Percentiles rank a stretch among this genome's conserved stretches.
Conservation (phyloP, 2,113 vertebrate genomes). For the Asarcornis scutulata region DNA sequence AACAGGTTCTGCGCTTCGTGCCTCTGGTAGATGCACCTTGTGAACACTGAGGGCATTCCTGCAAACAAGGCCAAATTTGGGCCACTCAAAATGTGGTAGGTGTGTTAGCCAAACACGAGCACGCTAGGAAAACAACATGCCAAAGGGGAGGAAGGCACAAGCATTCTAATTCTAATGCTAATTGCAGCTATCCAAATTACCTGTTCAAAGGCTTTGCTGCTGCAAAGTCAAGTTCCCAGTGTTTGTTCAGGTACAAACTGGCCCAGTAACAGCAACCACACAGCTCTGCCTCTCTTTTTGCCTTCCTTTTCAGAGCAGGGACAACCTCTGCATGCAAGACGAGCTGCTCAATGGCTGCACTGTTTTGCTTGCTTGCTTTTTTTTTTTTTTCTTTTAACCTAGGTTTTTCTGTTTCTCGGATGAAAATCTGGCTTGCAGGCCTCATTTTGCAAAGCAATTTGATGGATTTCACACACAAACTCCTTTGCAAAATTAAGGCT, state of each 20-base stretch:
- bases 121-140: not conserved
- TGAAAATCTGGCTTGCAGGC: not conserved
- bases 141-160: not conserved
- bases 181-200: not conserved
- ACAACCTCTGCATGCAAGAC: not conserved
- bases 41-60: not conserved
- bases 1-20: not conserved
- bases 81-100: not conserved
- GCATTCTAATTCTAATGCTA: not conserved
- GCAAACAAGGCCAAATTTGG: not conserved
- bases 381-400: not conserved
- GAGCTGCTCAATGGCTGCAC: not conserved
- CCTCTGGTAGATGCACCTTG: not conserved
- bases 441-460: not conserved
- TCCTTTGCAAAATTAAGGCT: not conserved
- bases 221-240: not conserved
- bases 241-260: not conserved
- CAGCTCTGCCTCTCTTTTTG: not conserved
- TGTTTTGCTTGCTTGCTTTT: no score
- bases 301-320: not conserved
- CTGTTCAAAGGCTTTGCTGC: not conserved
- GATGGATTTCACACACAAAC: not conserved
- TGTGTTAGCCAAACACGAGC: not conserved
- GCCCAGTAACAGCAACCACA: not conserved
- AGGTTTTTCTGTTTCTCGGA: not conserved